phyloP scores from a whole-genome alignment of 2,888 invertebrate species.

The Latheticus oryzae region DNA sequence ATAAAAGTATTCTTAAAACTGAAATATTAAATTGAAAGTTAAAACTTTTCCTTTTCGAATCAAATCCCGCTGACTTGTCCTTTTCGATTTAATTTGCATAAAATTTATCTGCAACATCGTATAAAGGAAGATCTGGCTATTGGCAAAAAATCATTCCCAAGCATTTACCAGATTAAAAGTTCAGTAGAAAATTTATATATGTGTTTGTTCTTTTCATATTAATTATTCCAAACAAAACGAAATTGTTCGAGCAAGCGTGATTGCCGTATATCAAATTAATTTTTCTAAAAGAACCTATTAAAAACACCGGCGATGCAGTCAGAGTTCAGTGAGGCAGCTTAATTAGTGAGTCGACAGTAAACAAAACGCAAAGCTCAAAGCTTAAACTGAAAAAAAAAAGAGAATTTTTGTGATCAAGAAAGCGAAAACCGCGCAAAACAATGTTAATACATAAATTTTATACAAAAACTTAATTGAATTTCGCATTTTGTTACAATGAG shows the following conservation, averaged over 20 bases:
- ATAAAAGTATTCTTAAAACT: no score
- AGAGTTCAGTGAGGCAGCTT: conserved; percentile 3
- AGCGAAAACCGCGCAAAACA: no score
- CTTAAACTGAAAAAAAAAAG: no score
- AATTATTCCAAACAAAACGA: not conserved
- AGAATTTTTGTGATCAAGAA: no score
- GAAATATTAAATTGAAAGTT: no score
- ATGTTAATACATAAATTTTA: no score
- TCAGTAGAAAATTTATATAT: conserved; percentile 12
- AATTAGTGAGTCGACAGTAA: conserved; percentile 16
- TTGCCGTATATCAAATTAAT: conserved; percentile 9
- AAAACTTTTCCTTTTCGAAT: no score
- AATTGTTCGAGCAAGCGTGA: conserved; percentile 6
- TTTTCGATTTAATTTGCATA: no score
- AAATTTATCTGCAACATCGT: conserved; percentile 13
- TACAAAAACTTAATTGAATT: no score
- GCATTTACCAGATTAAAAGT: conserved; percentile 19
- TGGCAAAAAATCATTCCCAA: conserved; percentile 17
- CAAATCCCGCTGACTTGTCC: no score
- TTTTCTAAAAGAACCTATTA: conserved; percentile 7
- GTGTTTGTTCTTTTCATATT: no score
- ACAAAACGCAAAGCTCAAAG: conserved; percentile 7
- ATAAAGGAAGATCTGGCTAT: conserved; percentile 8
- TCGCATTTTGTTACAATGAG: no score
- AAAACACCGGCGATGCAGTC: conserved; percentile 9